Percentiles rank a stretch among this genome's conserved stretches.
phyloP scores from a whole-genome alignment of 2,113 vertebrate genomes.

The Neolamprologus sp. region DNA sequence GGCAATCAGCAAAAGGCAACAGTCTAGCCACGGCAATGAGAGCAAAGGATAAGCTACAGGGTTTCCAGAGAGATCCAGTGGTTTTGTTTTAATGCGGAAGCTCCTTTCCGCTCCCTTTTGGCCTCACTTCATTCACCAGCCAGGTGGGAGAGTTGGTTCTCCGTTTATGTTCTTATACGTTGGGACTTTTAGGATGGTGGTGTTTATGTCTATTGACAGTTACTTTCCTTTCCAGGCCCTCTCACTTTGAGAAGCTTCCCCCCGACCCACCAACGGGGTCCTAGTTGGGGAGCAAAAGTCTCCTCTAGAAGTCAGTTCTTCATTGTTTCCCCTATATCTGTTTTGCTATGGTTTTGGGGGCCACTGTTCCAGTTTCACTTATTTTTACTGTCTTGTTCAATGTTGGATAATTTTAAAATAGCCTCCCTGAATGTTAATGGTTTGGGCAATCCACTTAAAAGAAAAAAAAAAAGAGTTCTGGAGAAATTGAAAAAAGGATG shows the following conservation, averaged over 20 bases:
- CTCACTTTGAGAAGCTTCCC: background rate
- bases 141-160: background rate
- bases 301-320: background rate
- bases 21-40: background rate
- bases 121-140: background rate
- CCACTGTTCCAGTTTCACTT: background rate
- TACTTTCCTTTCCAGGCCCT: background rate
- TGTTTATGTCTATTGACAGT: background rate
- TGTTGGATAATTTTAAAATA: background rate
- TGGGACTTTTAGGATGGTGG: background rate
- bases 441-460: background rate
- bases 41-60: background rate
- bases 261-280: background rate
- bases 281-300: background rate
- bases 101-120: background rate
- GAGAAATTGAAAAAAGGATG: background rate
- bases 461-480: background rate
- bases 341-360: background rate
- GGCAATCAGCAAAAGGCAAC: background rate
- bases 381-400: background rate
- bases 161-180: background rate
- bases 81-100: background rate
- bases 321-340: background rate
- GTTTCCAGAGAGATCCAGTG: background rate
- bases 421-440: background rate